These are phyloP conservation scores for Xenopus tropicalis DNA, from an alignment of 2,113 vertebrate genomes.

Conservation along the genomic window DNA sequence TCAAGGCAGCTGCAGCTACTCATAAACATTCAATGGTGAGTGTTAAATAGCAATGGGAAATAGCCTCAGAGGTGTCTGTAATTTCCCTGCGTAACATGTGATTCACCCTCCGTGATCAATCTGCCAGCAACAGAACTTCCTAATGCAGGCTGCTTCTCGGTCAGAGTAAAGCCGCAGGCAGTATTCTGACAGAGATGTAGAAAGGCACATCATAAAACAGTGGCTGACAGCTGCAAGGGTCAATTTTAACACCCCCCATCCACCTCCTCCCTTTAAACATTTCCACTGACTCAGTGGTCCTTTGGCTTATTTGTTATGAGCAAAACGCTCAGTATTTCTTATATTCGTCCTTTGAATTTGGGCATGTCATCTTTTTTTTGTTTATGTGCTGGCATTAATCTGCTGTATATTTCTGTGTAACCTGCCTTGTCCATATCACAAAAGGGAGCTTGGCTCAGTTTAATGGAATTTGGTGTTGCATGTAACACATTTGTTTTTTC, in stretches of 20 bases:
- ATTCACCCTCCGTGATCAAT: neutral
- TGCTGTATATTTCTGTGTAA: too few species aligned
- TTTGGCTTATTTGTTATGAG: too few species aligned
- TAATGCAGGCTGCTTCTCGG: neutral
- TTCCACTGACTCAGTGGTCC: neutral
- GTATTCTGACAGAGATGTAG: neutral
- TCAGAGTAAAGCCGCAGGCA: neutral
- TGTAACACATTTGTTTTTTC: too few species aligned
- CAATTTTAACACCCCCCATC: neutral
- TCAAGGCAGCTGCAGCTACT: neutral
- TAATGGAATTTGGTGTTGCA: too few species aligned
- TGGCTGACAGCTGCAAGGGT: neutral
- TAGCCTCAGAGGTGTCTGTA: constrained; percentile 1
- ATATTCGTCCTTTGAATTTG: too few species aligned
- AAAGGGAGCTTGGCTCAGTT: too few species aligned
- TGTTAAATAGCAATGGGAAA: constrained; percentile 1
- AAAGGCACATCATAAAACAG: neutral
- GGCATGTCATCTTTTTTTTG: too few species aligned
- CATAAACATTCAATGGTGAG: neutral
- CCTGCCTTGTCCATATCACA: too few species aligned
- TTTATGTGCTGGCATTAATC: too few species aligned
- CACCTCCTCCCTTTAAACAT: neutral
- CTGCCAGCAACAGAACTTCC: neutral
- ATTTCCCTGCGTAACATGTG: neutral
- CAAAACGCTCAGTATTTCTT: too few species aligned